These are phyloP conservation scores for Mus pahari DNA, from an alignment of 2,113 vertebrate genomes.

Conservation along the genomic window DNA sequence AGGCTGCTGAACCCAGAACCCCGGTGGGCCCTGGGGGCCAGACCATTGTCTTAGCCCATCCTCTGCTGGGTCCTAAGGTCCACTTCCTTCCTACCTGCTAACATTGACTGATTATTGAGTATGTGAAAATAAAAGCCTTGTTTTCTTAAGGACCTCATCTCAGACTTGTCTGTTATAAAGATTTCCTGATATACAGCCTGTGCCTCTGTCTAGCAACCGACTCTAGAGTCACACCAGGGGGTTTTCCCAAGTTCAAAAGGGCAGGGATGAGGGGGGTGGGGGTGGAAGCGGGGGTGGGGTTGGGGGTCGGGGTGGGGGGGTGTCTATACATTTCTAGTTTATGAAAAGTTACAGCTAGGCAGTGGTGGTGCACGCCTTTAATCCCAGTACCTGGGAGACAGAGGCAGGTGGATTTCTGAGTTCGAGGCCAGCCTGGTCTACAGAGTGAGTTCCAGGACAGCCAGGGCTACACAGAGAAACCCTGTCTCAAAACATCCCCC, in stretches of 20 bases:
- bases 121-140: neutral
- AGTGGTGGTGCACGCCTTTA: too few relatives aligned
- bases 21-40: neutral
- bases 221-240: neutral
- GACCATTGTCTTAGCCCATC: neutral
- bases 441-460: too few relatives aligned
- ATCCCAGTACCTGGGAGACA: too few relatives aligned
- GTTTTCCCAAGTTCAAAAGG: neutral
- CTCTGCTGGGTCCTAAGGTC: neutral
- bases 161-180: neutral
- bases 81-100: neutral
- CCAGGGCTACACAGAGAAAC: too few relatives aligned
- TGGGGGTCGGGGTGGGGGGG: too few relatives aligned
- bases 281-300: fast-evolving
- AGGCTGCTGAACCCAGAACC: neutral
- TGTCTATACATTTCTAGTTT: neutral
- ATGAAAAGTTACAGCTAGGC: too few relatives aligned
- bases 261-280: too few relatives aligned
- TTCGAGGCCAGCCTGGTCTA: too few relatives aligned
- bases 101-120: neutral
- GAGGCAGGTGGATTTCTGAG: too few relatives aligned
- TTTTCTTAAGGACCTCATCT: neutral
- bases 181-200: neutral
- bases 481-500: too few relatives aligned
- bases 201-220: too few relatives aligned